Percentiles rank a stretch among this genome's conserved stretches.
phyloP scores from a whole-genome alignment of 2,888 invertebrate species.

The Lithophane leautieri region DNA sequence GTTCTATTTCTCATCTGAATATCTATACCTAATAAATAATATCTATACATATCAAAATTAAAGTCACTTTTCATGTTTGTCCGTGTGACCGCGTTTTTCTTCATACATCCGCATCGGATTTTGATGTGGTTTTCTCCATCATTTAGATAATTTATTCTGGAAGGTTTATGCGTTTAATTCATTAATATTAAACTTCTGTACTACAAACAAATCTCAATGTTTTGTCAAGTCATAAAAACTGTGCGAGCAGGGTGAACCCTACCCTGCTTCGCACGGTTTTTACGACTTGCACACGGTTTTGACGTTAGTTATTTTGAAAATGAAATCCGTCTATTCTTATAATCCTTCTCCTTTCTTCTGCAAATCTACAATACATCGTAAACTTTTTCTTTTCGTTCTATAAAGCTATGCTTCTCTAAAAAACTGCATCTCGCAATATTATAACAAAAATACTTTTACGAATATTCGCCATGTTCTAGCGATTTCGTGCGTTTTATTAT shows the following conservation, averaged over 20 bases:
- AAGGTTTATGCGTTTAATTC: neutral
- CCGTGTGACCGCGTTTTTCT: neutral
- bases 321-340: neutral
- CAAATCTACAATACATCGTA: neutral
- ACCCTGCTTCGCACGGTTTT: too few relatives aligned
- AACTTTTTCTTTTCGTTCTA: neutral
- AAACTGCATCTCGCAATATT: slow-evolving; percentile 16
- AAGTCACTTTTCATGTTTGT: neutral
- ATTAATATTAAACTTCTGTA: neutral
- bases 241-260: too few relatives aligned
- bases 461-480: slow-evolving; percentile 30
- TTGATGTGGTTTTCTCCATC: too few relatives aligned
- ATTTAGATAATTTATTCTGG: neutral
- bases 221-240: neutral
- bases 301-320: neutral
- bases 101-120: neutral
- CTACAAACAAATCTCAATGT: neutral
- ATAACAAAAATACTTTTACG: slow-evolving; percentile 6
- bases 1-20: neutral
- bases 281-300: too few relatives aligned
- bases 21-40: neutral
- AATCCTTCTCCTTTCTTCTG: neutral
- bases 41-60: neutral
- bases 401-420: neutral
- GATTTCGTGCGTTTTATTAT: slow-evolving; percentile 32